A percentile compares a stretch with the other conserved stretches of the same genome.
phyloP scores from a whole-genome alignment of 2,888 invertebrate species.

The Agrochola litura region DNA sequence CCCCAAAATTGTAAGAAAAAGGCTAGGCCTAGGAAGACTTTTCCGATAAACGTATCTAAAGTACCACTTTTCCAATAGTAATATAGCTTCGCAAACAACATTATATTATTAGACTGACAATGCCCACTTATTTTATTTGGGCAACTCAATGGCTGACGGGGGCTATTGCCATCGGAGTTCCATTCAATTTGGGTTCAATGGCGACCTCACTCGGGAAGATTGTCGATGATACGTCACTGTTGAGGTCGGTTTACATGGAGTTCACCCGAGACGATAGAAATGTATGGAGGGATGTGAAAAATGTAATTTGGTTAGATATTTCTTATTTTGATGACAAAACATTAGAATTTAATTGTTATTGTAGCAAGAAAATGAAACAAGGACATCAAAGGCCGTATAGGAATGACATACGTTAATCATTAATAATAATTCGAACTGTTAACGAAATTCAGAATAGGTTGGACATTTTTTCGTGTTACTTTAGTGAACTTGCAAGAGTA shows the following conservation, averaged over 20 bases:
- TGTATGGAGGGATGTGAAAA: background rate
- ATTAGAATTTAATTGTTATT: too few relatives aligned
- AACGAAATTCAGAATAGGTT: too few relatives aligned
- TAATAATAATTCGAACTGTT: too few relatives aligned
- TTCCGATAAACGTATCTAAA: conserved; percentile 18
- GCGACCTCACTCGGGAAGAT: conserved; percentile 48
- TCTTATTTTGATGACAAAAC: too few relatives aligned
- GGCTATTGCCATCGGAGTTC: conserved; percentile 36
- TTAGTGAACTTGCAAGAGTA: too few relatives aligned
- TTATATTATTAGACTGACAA: conserved; percentile 40
- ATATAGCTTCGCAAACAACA: conserved; percentile 45
- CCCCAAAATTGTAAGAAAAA: background rate
- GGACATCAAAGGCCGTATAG: background rate
- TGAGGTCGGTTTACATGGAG: conserved; percentile 38
- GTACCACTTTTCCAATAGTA: conserved; percentile 28
- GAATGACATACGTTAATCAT: background rate
- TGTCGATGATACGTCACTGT: conserved; percentile 56
- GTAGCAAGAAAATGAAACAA: too few relatives aligned
- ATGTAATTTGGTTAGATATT: background rate
- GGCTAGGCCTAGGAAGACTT: background rate
- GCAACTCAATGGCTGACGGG: conserved; percentile 28
- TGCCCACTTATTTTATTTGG: conserved; percentile 38
- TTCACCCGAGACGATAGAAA: background rate
- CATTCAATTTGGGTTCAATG: conserved; percentile 58
- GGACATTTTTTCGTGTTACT: too few relatives aligned